A percentile compares a stretch with the other conserved stretches of the same genome.
Conservation (phyloP, 2,888 invertebrate species). For the Agonopterix subpropinquella region DNA sequence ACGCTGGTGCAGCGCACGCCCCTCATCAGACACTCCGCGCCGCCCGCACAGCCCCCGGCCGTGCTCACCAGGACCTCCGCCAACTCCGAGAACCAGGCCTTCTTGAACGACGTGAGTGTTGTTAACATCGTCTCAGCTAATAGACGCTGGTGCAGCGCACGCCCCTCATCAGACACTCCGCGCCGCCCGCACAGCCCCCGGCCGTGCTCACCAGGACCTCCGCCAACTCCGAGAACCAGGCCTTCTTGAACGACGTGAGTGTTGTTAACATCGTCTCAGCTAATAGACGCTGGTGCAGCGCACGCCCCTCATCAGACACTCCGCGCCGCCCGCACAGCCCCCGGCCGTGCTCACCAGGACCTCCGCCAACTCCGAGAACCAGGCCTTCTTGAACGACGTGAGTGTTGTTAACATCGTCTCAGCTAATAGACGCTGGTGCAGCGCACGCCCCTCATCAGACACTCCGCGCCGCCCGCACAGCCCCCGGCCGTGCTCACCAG, state of each 20-base stretch:
- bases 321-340: conserved; percentile 78
- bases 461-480: conserved; percentile 80
- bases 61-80: conserved; percentile 83
- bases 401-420: too few relatives aligned
- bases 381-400: conserved; percentile 94
- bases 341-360: conserved; percentile 82
- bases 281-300: conserved; percentile 92
- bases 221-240: conserved; percentile 93
- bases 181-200: conserved; percentile 78
- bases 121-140: too few relatives aligned
- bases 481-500: conserved; percentile 81
- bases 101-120: conserved; percentile 91
- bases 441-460: conserved; percentile 91
- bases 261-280: too few relatives aligned
- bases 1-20: conserved; percentile 92
- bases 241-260: conserved; percentile 91
- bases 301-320: conserved; percentile 91
- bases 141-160: conserved; percentile 92
- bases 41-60: conserved; percentile 77
- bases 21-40: conserved; percentile 87
- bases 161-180: conserved; percentile 89
- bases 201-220: conserved; percentile 82
- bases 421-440: too few relatives aligned
- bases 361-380: conserved; percentile 91
- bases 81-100: conserved; percentile 94